Percentiles rank a stretch among this genome's conserved stretches.
These are phyloP conservation scores for Trichopria drosophilae DNA, from an alignment of 2,888 invertebrate species.

Conservation along the genomic window DNA sequence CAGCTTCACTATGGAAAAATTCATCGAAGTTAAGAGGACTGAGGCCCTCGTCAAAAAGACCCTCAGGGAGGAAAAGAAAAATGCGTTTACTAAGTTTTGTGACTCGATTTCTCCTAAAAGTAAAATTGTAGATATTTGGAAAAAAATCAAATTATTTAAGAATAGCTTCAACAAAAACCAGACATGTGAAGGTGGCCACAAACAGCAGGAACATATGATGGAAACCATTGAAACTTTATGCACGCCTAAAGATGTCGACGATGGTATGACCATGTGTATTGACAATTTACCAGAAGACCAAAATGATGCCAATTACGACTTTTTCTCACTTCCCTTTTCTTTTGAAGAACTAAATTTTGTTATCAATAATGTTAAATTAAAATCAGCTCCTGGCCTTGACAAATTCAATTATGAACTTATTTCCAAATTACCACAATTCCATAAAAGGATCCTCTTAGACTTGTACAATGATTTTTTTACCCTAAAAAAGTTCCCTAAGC, in stretches of 20 bases:
- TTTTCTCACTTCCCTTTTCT: not conserved
- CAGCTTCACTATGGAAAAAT: not conserved
- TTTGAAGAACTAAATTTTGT: no score
- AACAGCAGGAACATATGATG: slow-evolving; percentile 3
- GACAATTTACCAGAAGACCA: no score
- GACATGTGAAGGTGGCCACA: slow-evolving; percentile 3
- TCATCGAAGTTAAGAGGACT: slow-evolving; percentile 5
- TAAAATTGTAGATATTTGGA: slow-evolving; percentile 8
- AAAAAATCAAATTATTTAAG: slow-evolving; percentile 10
- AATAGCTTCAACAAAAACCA: not conserved
- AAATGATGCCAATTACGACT: no score
- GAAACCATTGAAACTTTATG: not conserved
- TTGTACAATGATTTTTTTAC: no score
- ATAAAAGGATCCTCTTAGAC: no score
- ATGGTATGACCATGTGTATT: not conserved
- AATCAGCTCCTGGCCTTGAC: no score
- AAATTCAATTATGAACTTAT: no score
- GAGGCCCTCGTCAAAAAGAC: slow-evolving; percentile 1
- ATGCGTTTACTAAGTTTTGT: slow-evolving; percentile 1
- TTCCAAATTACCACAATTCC: no score
- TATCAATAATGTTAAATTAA: no score
- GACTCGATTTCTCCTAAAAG: slow-evolving; percentile 7
- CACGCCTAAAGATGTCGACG: not conserved
- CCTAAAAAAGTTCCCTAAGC: no score
- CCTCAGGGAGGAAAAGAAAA: slow-evolving; percentile 4